Evolutionary conservation across 2,888 invertebrate genomes (phyloP), one percentile per base, ranked within the genome.

Genomic region (Chrysolina haemoptera): DNA sequence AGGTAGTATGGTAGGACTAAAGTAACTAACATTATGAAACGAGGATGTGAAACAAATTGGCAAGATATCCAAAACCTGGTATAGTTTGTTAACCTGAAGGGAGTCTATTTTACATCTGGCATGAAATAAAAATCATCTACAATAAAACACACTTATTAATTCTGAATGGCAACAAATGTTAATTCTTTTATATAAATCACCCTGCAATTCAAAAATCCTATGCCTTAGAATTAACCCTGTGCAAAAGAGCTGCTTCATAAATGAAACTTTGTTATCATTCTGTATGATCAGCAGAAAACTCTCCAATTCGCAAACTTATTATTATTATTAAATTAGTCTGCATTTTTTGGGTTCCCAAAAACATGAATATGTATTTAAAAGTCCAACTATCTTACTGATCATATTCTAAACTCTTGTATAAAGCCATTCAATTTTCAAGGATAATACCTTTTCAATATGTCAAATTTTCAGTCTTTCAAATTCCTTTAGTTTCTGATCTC

Each of bases 1-100:
- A 82, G 82, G 82, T 82, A 82, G 82, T 79, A 74, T 74, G 79
- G 77, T 79, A 81, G 80, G 78, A 80, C 76, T 74, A 76, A 79
- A 75, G 69, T 67, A 76, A 76, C 78, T 78, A 76, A 77, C 62
- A 71, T 75, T 76, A 75, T 70, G 65, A 76, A 68, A 78, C 74
- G 75, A 69, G 70, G 62, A 67, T 62, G 73, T 69, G 67, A 75
- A 76, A 35, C 4, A 78, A 71, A 73, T 78, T 78, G 81, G 80
- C 80, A 82, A 82, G 80, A 81, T 71, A 72, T 75, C 71, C 70
- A 71, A 68, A 76, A 74, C 65, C 27, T 64, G 74, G 75, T 79
- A 76, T 76, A 74, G 70, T 77, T 75, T 73, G 41, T 69, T 64
- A 74, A 78, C 79, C 79, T 79, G 79, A 79, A 77, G 79, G 68